Conservation (phyloP, 2,797 vertebrate genomes). For the Phalanger gymnotis region DNA sequence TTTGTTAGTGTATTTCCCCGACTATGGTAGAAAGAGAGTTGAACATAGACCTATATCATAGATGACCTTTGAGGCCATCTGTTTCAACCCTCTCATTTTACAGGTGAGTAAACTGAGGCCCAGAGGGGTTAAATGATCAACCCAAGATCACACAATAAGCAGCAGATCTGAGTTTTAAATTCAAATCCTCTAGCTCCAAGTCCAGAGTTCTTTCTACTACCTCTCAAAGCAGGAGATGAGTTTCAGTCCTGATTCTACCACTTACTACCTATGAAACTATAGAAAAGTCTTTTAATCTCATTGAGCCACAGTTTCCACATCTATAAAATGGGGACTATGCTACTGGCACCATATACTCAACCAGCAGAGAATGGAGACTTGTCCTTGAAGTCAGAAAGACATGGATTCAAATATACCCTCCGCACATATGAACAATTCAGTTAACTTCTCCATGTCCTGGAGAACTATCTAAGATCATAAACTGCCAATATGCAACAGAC, state of each 20-base stretch:
- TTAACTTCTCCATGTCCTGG: neutral
- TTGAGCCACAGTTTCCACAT: neutral
- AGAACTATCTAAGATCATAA: neutral
- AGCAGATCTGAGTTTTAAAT: neutral
- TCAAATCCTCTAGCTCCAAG: neutral
- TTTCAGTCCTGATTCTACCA: neutral
- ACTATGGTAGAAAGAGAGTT: neutral
- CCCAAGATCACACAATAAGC: neutral
- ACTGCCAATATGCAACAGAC: neutral
- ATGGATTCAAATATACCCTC: neutral
- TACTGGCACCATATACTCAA: neutral
- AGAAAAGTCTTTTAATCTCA: neutral
- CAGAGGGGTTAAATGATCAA: neutral
- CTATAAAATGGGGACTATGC: neutral
- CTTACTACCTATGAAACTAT: neutral
- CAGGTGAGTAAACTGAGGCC: neutral
- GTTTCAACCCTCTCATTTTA: neutral
- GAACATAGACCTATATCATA: neutral
- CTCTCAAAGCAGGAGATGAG: neutral
- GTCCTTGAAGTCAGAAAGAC: neutral
- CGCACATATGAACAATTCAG: neutral
- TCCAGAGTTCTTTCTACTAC: too few relatives aligned
- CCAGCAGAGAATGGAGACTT: neutral
- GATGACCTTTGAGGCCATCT: neutral
- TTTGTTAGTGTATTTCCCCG: neutral